Percentiles rank a stretch among this genome's conserved stretches.
phyloP scores from a whole-genome alignment of 64 coral and sea anemone genomes.

The Hydrozoanthus tunicans region DNA sequence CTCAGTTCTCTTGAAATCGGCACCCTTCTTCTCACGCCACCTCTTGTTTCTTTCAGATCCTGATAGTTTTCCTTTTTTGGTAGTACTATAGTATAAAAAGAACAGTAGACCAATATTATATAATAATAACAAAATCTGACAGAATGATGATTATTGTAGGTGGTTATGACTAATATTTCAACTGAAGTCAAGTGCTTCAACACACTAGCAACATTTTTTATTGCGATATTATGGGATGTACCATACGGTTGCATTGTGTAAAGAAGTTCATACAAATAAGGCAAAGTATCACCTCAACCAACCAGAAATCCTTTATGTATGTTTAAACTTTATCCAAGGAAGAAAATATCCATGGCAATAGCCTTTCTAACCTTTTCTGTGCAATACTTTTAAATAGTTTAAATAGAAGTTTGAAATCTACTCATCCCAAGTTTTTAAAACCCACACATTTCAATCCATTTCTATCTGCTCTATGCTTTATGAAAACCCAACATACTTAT shows the following conservation, averaged over 20 bases:
- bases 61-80: slow-evolving; percentile 30
- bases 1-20: slow-evolving; percentile 50
- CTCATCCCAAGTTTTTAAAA: too few relatives aligned
- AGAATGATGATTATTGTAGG: too few relatives aligned
- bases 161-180: slow-evolving; percentile 12
- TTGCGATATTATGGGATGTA: not conserved
- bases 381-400: too few relatives aligned
- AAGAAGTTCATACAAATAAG: too few relatives aligned
- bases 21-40: slow-evolving; percentile 49
- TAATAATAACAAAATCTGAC: too few relatives aligned
- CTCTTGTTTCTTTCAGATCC: slow-evolving; percentile 59
- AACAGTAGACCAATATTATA: not conserved
- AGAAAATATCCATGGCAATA: too few relatives aligned
- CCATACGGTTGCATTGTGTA: too few relatives aligned
- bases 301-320: too few relatives aligned
- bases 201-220: slow-evolving; percentile 8
- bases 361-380: too few relatives aligned
- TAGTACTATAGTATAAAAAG: slow-evolving; percentile 22
- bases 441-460: not conserved
- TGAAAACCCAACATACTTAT: not conserved
- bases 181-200: slow-evolving; percentile 6
- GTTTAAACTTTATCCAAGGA: too few relatives aligned
- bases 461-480: not conserved
- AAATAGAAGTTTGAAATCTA: too few relatives aligned
- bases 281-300: too few relatives aligned